A percentile compares a stretch with the other conserved stretches of the same genome.
Evolutionary conservation across 2,797 vertebrate species (phyloP).

Genomic region (Anguilla megastoma): DNA sequence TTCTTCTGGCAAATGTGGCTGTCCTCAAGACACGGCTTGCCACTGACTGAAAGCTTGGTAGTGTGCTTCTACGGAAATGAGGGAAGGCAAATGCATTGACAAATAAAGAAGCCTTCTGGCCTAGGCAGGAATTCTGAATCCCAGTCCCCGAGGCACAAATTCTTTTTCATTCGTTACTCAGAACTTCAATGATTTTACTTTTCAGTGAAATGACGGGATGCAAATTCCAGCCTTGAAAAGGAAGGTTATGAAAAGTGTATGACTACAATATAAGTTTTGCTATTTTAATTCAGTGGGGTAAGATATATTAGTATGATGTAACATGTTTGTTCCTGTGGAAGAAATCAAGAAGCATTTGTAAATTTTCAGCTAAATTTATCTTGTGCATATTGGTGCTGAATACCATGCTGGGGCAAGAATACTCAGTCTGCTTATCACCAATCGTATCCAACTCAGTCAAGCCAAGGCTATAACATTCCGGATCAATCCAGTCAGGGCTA

Average conservation of each 20-base stretch:
- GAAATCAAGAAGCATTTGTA: not conserved
- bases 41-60: constrained; percentile 65
- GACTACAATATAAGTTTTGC: not conserved
- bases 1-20: constrained; percentile 48
- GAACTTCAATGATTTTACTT: constrained; percentile 5
- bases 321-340: not conserved
- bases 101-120: constrained; percentile 60
- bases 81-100: constrained; percentile 59
- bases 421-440: not conserved
- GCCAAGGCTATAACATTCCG: not conserved
- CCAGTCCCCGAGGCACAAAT: constrained; percentile 47
- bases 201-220: not conserved
- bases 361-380: not conserved
- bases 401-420: not conserved
- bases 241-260: not conserved
- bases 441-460: not conserved
- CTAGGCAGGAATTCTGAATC: constrained; percentile 50
- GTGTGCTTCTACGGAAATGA: constrained; percentile 56
- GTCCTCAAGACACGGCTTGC: constrained; percentile 70
- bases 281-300: not conserved
- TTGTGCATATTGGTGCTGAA: not conserved
- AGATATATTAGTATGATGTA: not conserved
- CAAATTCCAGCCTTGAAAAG: not conserved
- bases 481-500: not conserved
- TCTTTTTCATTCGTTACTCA: constrained; percentile 35